phyloP scores from a whole-genome alignment of 2,797 vertebrate genomes.

The Pseudochirops corinnae region DNA sequence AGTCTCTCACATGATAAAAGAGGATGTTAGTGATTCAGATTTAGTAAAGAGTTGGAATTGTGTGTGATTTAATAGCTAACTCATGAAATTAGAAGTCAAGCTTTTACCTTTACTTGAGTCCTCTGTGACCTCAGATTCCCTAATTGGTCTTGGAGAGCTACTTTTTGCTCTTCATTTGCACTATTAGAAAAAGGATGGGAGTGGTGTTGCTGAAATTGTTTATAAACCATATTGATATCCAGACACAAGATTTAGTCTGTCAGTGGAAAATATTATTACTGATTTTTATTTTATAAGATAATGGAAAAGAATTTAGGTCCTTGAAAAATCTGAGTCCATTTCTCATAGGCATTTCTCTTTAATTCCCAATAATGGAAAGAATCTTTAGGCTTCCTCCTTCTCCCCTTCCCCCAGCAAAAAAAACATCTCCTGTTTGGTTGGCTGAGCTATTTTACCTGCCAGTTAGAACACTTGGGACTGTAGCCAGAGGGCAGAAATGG shows the following conservation, averaged over 20 bases:
- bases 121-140: neutral
- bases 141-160: neutral
- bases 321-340: conserved; percentile 37
- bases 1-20: neutral
- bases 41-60: neutral
- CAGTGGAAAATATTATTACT: conserved; percentile 17
- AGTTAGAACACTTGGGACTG: neutral
- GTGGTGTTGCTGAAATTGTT: conserved; percentile 1
- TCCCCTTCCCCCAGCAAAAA: fast-evolving
- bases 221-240: neutral
- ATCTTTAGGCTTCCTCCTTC: neutral
- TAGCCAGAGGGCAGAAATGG: conserved; percentile 33
- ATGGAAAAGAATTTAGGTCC: conserved; percentile 33
- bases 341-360: conserved; percentile 42
- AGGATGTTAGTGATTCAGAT: neutral
- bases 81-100: conserved; percentile 11
- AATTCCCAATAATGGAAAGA: neutral
- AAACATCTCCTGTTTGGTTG: conserved; percentile 3
- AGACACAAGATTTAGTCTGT: neutral
- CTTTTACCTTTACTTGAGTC: neutral
- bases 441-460: neutral
- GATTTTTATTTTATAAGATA: conserved; percentile 27
- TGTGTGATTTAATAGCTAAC: conserved; percentile 19
- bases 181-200: conserved; percentile 2
- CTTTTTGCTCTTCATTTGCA: neutral